phyloP scores from a whole-genome alignment of 2,888 invertebrate genomes.

The Tiliacea aurago region DNA sequence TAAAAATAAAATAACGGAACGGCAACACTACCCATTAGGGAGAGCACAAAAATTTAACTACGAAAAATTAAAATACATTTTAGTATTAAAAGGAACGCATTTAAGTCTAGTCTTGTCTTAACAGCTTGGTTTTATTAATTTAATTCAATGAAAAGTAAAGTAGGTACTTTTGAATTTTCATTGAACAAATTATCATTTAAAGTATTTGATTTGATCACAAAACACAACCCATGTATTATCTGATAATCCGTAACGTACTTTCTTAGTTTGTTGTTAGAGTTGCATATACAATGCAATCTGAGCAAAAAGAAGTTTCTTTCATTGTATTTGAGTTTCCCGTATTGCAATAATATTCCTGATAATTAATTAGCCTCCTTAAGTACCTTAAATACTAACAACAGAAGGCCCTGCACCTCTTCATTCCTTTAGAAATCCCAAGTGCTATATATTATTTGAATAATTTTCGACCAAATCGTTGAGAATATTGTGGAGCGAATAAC shows the following conservation, averaged over 20 bases:
- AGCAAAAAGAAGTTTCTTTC: background rate
- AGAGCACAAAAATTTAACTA: slow-evolving; percentile 3
- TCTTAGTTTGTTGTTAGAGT: background rate
- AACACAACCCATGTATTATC: no score
- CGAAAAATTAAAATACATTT: slow-evolving; percentile 7
- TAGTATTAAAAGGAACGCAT: background rate
- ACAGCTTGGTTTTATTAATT: no score
- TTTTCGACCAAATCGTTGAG: slow-evolving; percentile 26
- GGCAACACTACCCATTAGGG: slow-evolving; percentile 7
- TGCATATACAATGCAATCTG: background rate
- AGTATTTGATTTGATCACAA: background rate
- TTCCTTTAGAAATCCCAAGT: slow-evolving; percentile 20
- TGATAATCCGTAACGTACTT: background rate
- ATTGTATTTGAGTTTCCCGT: background rate
- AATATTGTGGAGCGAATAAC: slow-evolving; percentile 32
- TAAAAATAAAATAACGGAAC: slow-evolving; percentile 23
- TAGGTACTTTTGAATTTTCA: background rate
- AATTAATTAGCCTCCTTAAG: slow-evolving; percentile 1
- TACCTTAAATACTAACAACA: background rate
- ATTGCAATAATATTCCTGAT: background rate
- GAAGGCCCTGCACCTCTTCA: background rate
- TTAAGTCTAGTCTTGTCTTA: background rate
- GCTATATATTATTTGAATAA: slow-evolving; percentile 17
- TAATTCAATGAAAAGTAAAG: background rate
- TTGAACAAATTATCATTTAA: background rate